A percentile compares a stretch with the other conserved stretches of the same genome.
Evolutionary conservation across 2,888 invertebrate species (phyloP).

Genomic region (Drosophila rellima): DNA sequence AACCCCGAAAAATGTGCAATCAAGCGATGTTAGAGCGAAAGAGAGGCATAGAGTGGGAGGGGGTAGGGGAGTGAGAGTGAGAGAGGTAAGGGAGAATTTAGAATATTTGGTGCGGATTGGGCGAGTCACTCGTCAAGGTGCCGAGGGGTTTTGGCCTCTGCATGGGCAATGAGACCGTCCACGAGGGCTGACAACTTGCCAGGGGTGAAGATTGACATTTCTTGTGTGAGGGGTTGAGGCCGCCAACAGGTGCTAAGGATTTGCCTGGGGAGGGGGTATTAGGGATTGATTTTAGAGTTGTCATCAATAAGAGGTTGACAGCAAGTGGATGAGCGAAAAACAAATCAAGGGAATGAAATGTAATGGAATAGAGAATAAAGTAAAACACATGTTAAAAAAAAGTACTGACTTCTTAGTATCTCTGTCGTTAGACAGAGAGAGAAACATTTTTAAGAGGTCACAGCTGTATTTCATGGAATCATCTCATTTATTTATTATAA

Average conservation of each 20-base stretch:
- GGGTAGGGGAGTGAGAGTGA: not conserved
- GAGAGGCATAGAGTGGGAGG: not conserved
- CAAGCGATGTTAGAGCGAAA: slow-evolving; percentile 15
- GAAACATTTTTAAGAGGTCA: not conserved
- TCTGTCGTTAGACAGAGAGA: not conserved
- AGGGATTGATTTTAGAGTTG: slow-evolving; percentile 48
- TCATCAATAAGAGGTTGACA: slow-evolving; percentile 74
- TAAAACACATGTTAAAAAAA: slow-evolving; percentile 10
- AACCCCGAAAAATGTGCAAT: slow-evolving; percentile 47
- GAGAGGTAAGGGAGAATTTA: not conserved
- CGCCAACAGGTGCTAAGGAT: slow-evolving; percentile 57
- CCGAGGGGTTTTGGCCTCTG: slow-evolving; percentile 47
- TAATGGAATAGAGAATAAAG: not conserved
- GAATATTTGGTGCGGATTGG: slow-evolving; percentile 16
- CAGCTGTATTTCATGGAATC: not conserved
- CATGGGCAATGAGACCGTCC: slow-evolving; percentile 28
- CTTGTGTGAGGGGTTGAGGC: too few relatives aligned
- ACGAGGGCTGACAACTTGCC: slow-evolving; percentile 23
- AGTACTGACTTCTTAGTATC: not conserved
- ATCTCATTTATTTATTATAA: too few relatives aligned
- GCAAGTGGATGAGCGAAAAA: slow-evolving; percentile 51
- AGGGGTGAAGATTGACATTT: slow-evolving; percentile 19
- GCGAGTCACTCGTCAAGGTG: slow-evolving; percentile 55
- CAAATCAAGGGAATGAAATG: slow-evolving; percentile 44
- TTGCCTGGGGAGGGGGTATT: slow-evolving; percentile 17